Evolutionary conservation across 2,113 vertebrate species (phyloP).

Genomic region (Etia nguti): DNA sequence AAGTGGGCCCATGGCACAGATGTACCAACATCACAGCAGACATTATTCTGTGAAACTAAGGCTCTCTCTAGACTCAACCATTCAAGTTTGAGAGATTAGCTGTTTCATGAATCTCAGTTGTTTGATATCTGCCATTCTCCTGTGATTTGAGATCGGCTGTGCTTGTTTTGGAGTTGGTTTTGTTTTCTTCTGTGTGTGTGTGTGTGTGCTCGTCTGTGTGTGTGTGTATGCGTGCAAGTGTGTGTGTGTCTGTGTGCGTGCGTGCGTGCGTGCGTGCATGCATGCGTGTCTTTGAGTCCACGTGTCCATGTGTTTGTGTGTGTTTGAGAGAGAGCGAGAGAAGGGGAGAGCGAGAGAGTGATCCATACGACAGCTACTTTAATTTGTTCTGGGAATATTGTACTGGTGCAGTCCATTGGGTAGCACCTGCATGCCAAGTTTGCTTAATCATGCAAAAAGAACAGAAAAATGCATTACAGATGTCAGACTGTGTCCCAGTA

Average conservation of each 20-base stretch:
- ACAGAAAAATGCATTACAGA: conserved; percentile 70
- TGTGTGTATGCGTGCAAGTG: neutral
- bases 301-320: neutral
- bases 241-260: neutral
- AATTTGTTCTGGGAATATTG: conserved; percentile 78
- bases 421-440: conserved; percentile 75
- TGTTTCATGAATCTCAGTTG: conserved; percentile 31
- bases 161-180: conserved; percentile 1
- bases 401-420: conserved; percentile 64
- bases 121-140: conserved; percentile 37
- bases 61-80: neutral
- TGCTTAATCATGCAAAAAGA: conserved; percentile 79
- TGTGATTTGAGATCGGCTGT: conserved; percentile 28
- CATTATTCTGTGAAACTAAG: neutral
- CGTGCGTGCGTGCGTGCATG: fast-evolving
- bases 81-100: conserved; percentile 26
- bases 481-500: conserved; percentile 54
- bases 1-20: neutral
- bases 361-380: conserved; percentile 71
- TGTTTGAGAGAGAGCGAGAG: neutral
- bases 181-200: neutral
- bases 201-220: neutral
- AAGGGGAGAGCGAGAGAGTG: conserved; percentile 34
- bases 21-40: conserved; percentile 10
- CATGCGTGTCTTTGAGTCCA: neutral